Conservation (phyloP, 2,113 vertebrate genomes). For the Galbula dea region DNA sequence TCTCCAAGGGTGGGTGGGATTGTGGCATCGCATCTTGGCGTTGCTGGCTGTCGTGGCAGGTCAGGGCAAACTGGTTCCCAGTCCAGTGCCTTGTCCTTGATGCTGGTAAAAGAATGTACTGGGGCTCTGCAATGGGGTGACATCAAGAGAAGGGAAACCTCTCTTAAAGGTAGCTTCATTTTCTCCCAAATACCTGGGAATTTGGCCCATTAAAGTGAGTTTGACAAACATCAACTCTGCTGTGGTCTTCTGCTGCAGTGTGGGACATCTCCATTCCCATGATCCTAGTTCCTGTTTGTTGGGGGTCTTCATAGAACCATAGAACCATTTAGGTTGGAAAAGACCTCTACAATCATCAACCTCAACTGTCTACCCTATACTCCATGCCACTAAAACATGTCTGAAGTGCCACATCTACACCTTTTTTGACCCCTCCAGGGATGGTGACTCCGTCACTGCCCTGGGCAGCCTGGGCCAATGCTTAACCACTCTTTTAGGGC, state of each 20-base stretch:
- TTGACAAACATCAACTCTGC: background rate
- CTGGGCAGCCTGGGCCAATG: too few species aligned
- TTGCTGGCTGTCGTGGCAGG: background rate
- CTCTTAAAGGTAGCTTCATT: background rate
- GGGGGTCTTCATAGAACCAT: background rate
- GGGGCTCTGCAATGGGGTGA: background rate
- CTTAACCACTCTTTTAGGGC: too few species aligned
- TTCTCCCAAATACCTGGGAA: background rate
- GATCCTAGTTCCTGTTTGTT: background rate
- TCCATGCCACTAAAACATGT: too few species aligned
- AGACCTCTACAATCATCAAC: too few species aligned
- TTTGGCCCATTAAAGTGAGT: background rate
- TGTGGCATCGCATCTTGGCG: accelerated
- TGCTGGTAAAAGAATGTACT: accelerated
- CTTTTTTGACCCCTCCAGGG: too few species aligned
- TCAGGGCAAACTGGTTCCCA: background rate
- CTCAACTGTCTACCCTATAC: too few species aligned
- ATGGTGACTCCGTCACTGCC: too few species aligned
- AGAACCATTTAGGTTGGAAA: too few species aligned
- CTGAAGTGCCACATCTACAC: too few species aligned
- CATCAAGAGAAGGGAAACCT: background rate
- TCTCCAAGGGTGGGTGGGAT: background rate
- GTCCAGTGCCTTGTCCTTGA: background rate
- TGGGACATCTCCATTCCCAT: accelerated
- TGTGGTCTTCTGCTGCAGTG: accelerated